Evolutionary conservation across 1,140 invertebrate genomes (phyloP).

Genomic region (Ctenoplectra terminalis): DNA sequence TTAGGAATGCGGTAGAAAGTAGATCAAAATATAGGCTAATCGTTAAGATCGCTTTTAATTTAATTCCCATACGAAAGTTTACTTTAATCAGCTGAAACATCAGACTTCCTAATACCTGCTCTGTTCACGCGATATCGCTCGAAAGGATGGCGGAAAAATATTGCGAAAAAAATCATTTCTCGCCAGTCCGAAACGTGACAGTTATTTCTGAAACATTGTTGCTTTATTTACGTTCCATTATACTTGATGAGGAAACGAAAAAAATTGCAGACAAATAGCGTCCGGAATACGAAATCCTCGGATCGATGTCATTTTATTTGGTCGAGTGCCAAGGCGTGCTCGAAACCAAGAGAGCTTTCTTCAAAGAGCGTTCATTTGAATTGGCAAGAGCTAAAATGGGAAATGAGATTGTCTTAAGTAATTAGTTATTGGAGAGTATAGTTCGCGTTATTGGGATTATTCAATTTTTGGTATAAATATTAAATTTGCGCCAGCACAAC

Average conservation of each 20-base stretch:
- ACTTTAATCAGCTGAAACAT: slow-evolving; percentile 27
- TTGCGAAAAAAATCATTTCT: background rate
- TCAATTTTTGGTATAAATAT: too few species aligned
- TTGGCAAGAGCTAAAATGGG: background rate
- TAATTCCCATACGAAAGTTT: slow-evolving; percentile 1
- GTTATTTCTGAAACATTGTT: background rate
- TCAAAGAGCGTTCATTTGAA: background rate
- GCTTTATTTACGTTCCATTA: slow-evolving; percentile 40
- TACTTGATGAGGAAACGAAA: background rate
- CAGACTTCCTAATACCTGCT: slow-evolving; percentile 1
- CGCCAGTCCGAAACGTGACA: background rate
- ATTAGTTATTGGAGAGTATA: too few species aligned
- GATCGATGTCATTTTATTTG: slow-evolving; percentile 27
- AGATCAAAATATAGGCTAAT: background rate
- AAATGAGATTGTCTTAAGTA: background rate
- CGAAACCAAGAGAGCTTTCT: background rate
- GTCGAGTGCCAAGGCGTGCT: background rate
- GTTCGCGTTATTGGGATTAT: too few species aligned
- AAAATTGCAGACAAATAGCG: background rate
- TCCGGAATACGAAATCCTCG: slow-evolving; percentile 8
- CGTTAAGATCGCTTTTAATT: slow-evolving; percentile 11
- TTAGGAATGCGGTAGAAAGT: slow-evolving; percentile 46
- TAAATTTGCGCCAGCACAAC: too few species aligned
- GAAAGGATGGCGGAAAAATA: background rate
- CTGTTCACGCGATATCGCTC: background rate